Base-by-base conservation (phyloP, 2,797 vertebrate genomes). In the Hozukius guyotensis region DNA sequence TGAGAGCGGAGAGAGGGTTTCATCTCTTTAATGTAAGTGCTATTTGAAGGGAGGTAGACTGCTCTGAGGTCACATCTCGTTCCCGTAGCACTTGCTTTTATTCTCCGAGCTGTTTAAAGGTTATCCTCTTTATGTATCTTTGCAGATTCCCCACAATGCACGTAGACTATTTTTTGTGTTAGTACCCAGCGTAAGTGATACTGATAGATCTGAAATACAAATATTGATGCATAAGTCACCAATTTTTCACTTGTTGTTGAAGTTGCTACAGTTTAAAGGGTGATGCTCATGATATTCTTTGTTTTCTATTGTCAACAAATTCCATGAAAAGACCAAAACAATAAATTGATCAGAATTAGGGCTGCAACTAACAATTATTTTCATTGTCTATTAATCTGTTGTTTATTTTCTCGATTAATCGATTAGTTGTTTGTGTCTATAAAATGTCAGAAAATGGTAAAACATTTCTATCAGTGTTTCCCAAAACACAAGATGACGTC, bases 61-160 rank as follows among this genome's bases (percentile, higher is more conserved):
- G 34, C 38, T 81, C 53, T 55, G 78, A 82, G 68, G 86, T 90
- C 78, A 59, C 82, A 80, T 83, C 73, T 84, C 65, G 83, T 85
- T 87, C 78, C 85, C 79, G 60, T 56, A 77, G 75, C 79, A 72
- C 71, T 78, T 70, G 32, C 78, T 80, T 86, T 81, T 78, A 64
- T 79, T 79, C 69, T 75, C 68, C 59, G 4, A 70, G 80, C 73
- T 71, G 34, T 75, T 77, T 65, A 85, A 88, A 88, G 67, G 74
- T 88, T 79, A 73, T 75, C 59, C 31, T 81, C 36, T 24, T 80
- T 66, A 42, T 63, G 25, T 52, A 42, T 67, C 63, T 8, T n/a
- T 63, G 59, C 62, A 31, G 63, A 68, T 34, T 42, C 49, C 52
- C 6, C 42, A 16, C 14, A 5, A 6, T 32, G 22, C 68, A 78